Evolutionary conservation across 2,113 vertebrate species (phyloP), one percentile per base, ranked within the genome.

Genomic region (Bucco capensis): DNA sequence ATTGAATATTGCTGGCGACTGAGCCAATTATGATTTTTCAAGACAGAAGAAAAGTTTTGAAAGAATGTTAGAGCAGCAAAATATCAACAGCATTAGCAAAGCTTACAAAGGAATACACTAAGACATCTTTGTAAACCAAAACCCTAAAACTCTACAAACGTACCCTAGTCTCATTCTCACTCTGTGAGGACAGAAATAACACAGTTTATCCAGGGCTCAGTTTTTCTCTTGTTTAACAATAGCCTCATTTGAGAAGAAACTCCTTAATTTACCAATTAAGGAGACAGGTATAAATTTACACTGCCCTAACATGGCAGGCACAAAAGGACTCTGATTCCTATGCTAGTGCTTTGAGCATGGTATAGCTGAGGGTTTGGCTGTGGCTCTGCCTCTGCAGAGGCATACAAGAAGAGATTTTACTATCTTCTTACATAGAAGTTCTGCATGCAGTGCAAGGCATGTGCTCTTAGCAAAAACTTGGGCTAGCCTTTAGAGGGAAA

Each of bases 11-110:
- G 14, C 23, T 60, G 35, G 18, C 76, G 27, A 42, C 21, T 92
- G 19, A 31, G 53, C 23, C n/a, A 83, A 27, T 65, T 82, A 23
- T 38, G 14, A 33, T 50, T 78, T 57, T 96, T 67, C 51, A 62
- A 71, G 44, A 69, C 46, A 70, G 33, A 73, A 40, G 42, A 47
- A 94, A 78, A 88, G 4, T 35, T 91, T 91, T 76, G 30, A 96
- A 78, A 89, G 27, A 83, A 72, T 27, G 10, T 87, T 93, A 88
- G 38, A 33, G 71, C 22, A 78, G 30, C 33, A 72, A 81, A 88
- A 44, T 30, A 57, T 46, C 49, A 72, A 66, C 13, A 54, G 9
- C 22, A 57, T 47, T 81, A 92, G 12, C 23, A 56, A 85, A 88
- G 17, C 9, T 80, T 51, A 69, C 51, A 83, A 58, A 35, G 30